phyloP scores from a whole-genome alignment of 2,113 vertebrate genomes.

The Opisthocomus hoazin region DNA sequence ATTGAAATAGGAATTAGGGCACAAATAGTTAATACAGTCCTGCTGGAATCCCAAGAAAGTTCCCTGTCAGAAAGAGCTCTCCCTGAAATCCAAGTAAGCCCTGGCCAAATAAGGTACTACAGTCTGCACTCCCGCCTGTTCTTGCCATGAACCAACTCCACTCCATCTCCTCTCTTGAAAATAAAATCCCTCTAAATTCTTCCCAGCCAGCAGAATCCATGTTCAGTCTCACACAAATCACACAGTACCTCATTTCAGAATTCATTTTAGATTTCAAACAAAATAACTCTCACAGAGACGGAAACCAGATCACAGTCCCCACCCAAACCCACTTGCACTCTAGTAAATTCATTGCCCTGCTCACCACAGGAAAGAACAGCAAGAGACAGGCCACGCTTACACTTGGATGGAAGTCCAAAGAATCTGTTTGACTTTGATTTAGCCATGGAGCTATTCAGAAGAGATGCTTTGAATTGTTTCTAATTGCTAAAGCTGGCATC shows the following conservation, averaged over 20 bases:
- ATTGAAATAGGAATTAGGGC: not conserved
- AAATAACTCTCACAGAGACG: not conserved
- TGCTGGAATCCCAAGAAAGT: not conserved
- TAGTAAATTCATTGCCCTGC: not conserved
- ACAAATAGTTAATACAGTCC: not conserved
- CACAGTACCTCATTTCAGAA: not conserved
- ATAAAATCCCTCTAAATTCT: not conserved
- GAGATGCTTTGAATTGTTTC: constrained; percentile 18
- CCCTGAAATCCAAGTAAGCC: not conserved
- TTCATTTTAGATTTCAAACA: constrained; percentile 6
- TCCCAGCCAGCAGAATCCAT: not conserved
- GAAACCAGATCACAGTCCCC: not conserved
- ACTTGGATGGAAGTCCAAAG: not conserved
- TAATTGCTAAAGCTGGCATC: constrained; percentile 25
- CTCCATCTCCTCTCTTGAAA: not conserved
- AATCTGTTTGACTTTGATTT: constrained; percentile 21
- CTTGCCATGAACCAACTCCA: not conserved
- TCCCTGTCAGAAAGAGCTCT: not conserved
- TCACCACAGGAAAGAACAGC: not conserved
- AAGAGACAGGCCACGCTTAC: not conserved
- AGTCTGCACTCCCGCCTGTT: not conserved
- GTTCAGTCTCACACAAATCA: not conserved
- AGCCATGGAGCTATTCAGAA: not conserved
- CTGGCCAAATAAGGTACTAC: not conserved
- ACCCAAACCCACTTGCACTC: not conserved